Base-by-base conservation (phyloP, 2,797 vertebrate species). In the Coilia nasus region DNA sequence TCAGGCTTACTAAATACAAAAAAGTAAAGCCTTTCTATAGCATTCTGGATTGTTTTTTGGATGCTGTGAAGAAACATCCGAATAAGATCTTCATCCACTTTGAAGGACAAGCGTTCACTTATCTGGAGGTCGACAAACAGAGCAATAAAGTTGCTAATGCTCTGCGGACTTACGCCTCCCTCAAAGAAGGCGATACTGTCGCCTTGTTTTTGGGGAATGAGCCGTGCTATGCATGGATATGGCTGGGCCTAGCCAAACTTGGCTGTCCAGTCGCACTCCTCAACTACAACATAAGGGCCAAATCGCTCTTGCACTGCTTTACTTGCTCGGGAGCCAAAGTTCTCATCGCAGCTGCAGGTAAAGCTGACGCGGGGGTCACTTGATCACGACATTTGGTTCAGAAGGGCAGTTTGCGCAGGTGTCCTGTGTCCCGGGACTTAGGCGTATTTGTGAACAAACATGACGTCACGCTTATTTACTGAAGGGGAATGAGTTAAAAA, bases 261-360 rank as follows among this genome's bases (percentile, higher is more conserved):
- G 98, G 97, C 87, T 98, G 97, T 23, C 85, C 95, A 23, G 88
- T 94, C 7, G 94, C 97, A 3, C 95, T 97, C 85, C 96, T 99
- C 59, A 98, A 97, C 94, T 94, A 86, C 83, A 96, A 96, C 93
- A 93, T 97, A 88, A 90, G 97, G 14, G 92, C 94, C 25, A 95
- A 93, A 82, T 96, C 97, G n/a, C 92, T 98, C 87, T 82, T 97
- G 89, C 97, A 97, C 92, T 97, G 96, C 56, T 97, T 97, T 90
- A 95, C 95, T 81, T 95, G 95, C 93, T 96, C 95, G 46, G 95
- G 93, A 0, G 96, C 97, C 82, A 96, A 93, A 83, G 94, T 96
- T 25, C 91, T 98, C 62, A 91, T 98, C 86, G 92, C 92, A 4
- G 93, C 92, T 0, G 89, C 95, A 93, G 97, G 97, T 98, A 93